Evolutionary conservation across 2,113 vertebrate species (phyloP).

Genomic region (Lontra canadensis): DNA sequence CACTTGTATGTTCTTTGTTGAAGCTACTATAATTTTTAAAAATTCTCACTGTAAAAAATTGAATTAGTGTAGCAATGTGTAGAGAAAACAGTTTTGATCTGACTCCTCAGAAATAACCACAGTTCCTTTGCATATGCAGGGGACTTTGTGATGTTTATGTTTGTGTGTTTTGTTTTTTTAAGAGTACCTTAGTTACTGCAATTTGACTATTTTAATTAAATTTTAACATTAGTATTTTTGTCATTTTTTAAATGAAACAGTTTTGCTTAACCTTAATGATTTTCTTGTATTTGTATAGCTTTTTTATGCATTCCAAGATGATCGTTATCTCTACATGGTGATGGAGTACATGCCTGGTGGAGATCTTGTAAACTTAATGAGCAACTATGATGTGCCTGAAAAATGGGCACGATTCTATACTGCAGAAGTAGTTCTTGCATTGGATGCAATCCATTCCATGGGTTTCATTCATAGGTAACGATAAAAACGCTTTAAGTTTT

Average conservation of each 20-base stretch:
- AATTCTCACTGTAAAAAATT: constrained; percentile 37
- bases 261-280: constrained; percentile 35
- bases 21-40: background rate
- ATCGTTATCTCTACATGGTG: constrained; percentile 99
- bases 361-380: constrained; percentile 99
- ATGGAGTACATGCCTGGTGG: constrained; percentile 99
- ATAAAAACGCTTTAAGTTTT: constrained; percentile 49
- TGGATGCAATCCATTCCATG: constrained; percentile 99
- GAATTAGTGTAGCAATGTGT: background rate
- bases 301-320: constrained; percentile 99
- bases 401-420: constrained; percentile 99
- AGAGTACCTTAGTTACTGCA: background rate
- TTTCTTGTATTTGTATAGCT: constrained; percentile 85
- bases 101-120: background rate
- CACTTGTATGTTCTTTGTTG: constrained; percentile 6
- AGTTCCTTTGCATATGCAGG: background rate
- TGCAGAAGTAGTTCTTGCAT: constrained; percentile 97
- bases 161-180: background rate
- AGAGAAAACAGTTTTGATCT: background rate
- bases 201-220: constrained; percentile 37
- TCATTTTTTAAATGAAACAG: constrained; percentile 42
- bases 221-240: constrained; percentile 44
- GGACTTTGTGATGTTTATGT: background rate
- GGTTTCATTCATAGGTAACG: constrained; percentile 98
- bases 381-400: constrained; percentile 98